Base-by-base conservation (phyloP, 1,140 invertebrate genomes). In the Drosophila saltans region DNA sequence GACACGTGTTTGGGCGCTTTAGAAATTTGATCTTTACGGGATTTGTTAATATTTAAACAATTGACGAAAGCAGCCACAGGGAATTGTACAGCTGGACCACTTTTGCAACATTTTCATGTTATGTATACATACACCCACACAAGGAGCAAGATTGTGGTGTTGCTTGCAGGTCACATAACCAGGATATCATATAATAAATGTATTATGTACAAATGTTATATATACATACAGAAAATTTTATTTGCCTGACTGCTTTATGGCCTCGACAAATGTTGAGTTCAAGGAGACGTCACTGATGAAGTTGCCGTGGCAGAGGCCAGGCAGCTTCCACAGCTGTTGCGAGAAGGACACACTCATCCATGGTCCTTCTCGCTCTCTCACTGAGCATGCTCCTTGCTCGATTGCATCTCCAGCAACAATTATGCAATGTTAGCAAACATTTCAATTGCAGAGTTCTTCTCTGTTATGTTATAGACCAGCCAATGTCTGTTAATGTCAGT, bases 261-360 rank as follows among this genome's bases (percentile, higher is more conserved):
- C 84, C 84, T 88, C 84, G 74, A 74, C 71, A 73, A 88, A 89
- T 88, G 84, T 88, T 88, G 84, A 88, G 84, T 88, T 88, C 84
- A 88, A 89, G 84, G 84, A 83, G 85, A 88, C 84, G 84, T 88
- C 84, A 88, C 80, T 58, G 82, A 67, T 78, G 74, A 66, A 70
- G 78, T 75, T 52, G 39, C 70, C 58, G 43, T 57, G 57, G 16
- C 45, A 39, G 69, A 36, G 33, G 33, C 66, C 77, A 76, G 68
- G 68, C 82, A 75, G 75, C 82, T 41, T 76, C 61, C 67, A 76
- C 82, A 86, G 82, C 83, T 86, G 82, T 85, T 85, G 64, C 8
- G 39, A 67, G 79, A 85, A 79, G 79, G 82, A 81, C 80, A 66
- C 6, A 36, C 33, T 1, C 33, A 36, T 30, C 2, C 21, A 16